A percentile compares a stretch with the other conserved stretches of the same genome.
Evolutionary conservation across 2,113 vertebrate genomes (phyloP).

Genomic region (Megaleporinus macrocephalus): DNA sequence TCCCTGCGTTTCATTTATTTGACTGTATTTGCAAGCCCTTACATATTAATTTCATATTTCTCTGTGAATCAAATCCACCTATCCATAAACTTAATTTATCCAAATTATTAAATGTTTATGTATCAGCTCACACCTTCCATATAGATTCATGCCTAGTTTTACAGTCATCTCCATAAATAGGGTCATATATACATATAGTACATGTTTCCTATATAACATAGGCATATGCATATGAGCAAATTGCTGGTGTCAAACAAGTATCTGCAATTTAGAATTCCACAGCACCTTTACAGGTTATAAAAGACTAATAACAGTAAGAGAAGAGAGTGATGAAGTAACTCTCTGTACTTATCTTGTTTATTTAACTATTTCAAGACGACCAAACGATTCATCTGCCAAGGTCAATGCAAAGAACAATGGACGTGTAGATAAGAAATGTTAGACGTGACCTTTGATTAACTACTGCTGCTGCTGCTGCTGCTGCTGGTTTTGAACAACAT

Average conservation of each 20-base stretch:
- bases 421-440: slow-evolving; percentile 8
- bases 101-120: too few relatives aligned
- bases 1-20: too few relatives aligned
- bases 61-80: too few relatives aligned
- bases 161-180: neutral
- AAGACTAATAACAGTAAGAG: too few relatives aligned
- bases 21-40: too few relatives aligned
- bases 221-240: neutral
- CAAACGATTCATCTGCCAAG: too few relatives aligned
- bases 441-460: slow-evolving; percentile 6
- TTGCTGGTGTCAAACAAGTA: neutral
- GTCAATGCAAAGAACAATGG: neutral
- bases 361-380: too few relatives aligned
- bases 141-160: neutral
- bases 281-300: too few relatives aligned
- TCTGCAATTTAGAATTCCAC: too few relatives aligned
- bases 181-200: neutral
- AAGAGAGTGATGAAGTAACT: neutral
- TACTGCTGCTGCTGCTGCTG: neutral
- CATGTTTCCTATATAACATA: neutral
- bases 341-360: neutral
- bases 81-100: too few relatives aligned
- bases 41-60: too few relatives aligned
- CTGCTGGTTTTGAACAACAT: neutral
- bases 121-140: too few relatives aligned